Evolutionary conservation across 2,113 vertebrate genomes (phyloP).

Genomic region (Antennarius striatus): DNA sequence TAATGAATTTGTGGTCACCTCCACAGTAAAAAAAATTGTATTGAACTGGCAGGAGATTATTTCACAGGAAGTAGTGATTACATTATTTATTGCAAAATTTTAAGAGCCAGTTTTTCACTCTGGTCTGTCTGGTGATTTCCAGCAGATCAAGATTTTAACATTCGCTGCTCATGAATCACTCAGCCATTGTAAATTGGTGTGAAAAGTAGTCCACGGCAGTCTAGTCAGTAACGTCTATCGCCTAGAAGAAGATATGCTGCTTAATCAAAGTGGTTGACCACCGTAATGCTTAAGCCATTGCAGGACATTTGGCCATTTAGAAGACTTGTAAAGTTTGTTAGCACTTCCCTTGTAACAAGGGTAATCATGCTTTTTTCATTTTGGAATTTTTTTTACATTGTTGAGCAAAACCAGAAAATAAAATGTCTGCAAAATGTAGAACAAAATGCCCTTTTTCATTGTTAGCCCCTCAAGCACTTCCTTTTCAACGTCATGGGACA

Average conservation of each 20-base stretch:
- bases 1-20: background rate
- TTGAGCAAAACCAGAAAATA: slow-evolving; percentile 49
- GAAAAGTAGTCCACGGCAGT: slow-evolving; percentile 16
- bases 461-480: background rate
- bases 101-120: slow-evolving; percentile 12
- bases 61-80: slow-evolving; percentile 10
- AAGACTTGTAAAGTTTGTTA: slow-evolving; percentile 63
- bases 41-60: slow-evolving; percentile 6
- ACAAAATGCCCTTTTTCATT: slow-evolving; percentile 6
- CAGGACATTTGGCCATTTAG: slow-evolving; percentile 78
- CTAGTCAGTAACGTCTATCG: slow-evolving; percentile 31
- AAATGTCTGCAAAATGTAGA: slow-evolving; percentile 4
- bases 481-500: slow-evolving; percentile 13
- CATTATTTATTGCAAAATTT: slow-evolving; percentile 8
- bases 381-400: slow-evolving; percentile 61
- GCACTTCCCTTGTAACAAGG: slow-evolving; percentile 79
- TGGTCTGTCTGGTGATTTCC: background rate
- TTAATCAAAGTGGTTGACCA: slow-evolving; percentile 55
- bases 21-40: slow-evolving; percentile 1
- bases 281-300: slow-evolving; percentile 71
- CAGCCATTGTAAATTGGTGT: slow-evolving; percentile 22
- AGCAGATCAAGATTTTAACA: slow-evolving; percentile 5
- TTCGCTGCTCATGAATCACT: slow-evolving; percentile 8
- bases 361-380: slow-evolving; percentile 52
- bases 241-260: slow-evolving; percentile 51